Conservation (phyloP, 2,113 vertebrate species). For the Clinocottus analis region DNA sequence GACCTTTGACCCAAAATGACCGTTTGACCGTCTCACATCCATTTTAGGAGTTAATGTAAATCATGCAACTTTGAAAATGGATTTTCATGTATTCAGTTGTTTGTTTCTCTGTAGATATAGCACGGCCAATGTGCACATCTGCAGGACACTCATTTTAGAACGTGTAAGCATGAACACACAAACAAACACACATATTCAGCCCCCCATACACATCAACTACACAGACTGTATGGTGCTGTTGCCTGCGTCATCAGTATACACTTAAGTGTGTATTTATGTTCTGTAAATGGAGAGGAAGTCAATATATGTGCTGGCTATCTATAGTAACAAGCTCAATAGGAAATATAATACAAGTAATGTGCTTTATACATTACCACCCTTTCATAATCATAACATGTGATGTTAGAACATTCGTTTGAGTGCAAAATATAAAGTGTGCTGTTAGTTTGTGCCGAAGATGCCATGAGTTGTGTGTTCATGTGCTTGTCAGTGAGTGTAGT, state of each 20-base stretch:
- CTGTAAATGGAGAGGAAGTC: conserved; percentile 73
- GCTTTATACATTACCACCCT: not conserved
- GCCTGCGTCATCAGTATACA: conserved; percentile 51
- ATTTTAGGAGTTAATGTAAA: conserved; percentile 20
- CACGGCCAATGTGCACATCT: conserved; percentile 2
- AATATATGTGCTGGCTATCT: conserved; percentile 56
- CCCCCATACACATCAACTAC: not conserved
- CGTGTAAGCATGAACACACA: not conserved
- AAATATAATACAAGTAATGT: conserved; percentile 50
- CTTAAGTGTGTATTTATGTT: conserved; percentile 34
- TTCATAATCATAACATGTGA: not conserved
- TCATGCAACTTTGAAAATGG: no score
- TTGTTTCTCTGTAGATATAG: not conserved
- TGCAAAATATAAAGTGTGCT: not conserved
- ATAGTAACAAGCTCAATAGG: conserved; percentile 48
- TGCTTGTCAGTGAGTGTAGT: not conserved
- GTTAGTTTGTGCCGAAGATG: not conserved
- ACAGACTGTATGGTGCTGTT: conserved; percentile 46
- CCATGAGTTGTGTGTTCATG: not conserved
- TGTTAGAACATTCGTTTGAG: not conserved
- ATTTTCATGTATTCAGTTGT: not conserved
- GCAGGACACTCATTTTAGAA: not conserved
- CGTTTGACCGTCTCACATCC: conserved; percentile 23
- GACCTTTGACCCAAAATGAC: conserved; percentile 52
- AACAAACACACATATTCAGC: not conserved